These are phyloP conservation scores for Oscheius sp. DNA, from an alignment of 2,888 invertebrate genomes.

Conservation along the genomic window DNA sequence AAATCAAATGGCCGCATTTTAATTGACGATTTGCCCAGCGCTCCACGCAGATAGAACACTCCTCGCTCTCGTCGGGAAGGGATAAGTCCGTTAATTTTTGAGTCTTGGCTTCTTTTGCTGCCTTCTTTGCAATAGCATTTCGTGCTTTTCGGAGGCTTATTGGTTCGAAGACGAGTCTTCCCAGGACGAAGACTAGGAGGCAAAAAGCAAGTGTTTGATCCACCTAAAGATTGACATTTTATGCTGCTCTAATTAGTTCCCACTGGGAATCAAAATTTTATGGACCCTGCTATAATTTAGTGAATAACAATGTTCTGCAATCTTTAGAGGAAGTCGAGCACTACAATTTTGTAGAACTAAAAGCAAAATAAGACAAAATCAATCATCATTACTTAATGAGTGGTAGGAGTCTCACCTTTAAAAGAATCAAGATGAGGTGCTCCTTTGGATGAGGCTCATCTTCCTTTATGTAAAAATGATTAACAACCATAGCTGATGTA, in stretches of 20 bases:
- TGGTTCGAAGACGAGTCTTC: slow-evolving; percentile 32
- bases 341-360: neutral
- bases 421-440: slow-evolving; percentile 19
- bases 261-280: too few species aligned
- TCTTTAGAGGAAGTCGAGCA: too few species aligned
- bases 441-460: slow-evolving; percentile 28
- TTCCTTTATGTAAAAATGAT: slow-evolving; percentile 32
- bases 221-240: slow-evolving; percentile 1
- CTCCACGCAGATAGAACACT: slow-evolving; percentile 35
- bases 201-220: slow-evolving; percentile 32
- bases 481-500: slow-evolving; percentile 20
- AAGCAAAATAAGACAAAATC: neutral
- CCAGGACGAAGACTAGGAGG: slow-evolving; percentile 24
- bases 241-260: neutral
- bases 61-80: slow-evolving; percentile 21
- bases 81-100: neutral
- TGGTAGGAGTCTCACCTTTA: slow-evolving; percentile 31
- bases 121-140: neutral
- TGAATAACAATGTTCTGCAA: too few species aligned
- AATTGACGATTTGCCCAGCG: slow-evolving; percentile 35
- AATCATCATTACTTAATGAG: too few species aligned
- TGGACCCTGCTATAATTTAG: too few species aligned
- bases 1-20: slow-evolving; percentile 33
- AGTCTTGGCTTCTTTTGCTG: neutral
- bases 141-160: slow-evolving; percentile 25